Conservation (phyloP, 2,888 invertebrate genomes). For the Leptopilina myrica region DNA sequence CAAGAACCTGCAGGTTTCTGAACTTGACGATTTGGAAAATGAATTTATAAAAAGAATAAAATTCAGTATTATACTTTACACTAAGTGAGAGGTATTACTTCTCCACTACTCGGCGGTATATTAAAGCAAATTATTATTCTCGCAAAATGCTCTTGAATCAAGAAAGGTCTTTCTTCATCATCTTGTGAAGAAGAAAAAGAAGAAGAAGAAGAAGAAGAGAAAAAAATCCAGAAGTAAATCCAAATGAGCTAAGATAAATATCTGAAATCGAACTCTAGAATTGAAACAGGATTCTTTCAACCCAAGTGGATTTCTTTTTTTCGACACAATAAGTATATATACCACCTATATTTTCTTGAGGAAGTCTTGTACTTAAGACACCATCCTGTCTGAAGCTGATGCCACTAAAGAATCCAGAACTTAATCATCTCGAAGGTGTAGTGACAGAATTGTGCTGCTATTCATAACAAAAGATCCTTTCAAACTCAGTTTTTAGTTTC, state of each 20-base stretch:
- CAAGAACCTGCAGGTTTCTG: no score
- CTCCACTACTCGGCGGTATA: no score
- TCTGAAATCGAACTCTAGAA: conserved; percentile 5
- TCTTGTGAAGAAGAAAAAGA: neutral
- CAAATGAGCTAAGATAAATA: conserved; percentile 32
- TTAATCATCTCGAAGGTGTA: conserved; percentile 39
- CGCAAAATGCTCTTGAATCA: neutral
- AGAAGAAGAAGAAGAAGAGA: neutral
- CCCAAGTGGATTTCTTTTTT: conserved; percentile 21
- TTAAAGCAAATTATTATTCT: no score
- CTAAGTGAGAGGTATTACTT: no score
- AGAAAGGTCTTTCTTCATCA: neutral
- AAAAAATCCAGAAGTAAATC: neutral
- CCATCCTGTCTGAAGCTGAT: conserved; percentile 31
- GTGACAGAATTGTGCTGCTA: conserved; percentile 34
- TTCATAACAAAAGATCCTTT: conserved; percentile 39
- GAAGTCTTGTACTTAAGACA: conserved; percentile 33
- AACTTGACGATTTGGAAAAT: no score
- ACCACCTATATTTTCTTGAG: conserved; percentile 16
- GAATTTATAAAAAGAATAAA: no score
- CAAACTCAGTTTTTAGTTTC: conserved; percentile 39
- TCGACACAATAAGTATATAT: conserved; percentile 14
- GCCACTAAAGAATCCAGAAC: conserved; percentile 36
- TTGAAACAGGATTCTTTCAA: conserved; percentile 21
- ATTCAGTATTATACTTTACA: no score